phyloP scores from a whole-genome alignment of 2,113 vertebrate species.

The Pongo abelii region DNA sequence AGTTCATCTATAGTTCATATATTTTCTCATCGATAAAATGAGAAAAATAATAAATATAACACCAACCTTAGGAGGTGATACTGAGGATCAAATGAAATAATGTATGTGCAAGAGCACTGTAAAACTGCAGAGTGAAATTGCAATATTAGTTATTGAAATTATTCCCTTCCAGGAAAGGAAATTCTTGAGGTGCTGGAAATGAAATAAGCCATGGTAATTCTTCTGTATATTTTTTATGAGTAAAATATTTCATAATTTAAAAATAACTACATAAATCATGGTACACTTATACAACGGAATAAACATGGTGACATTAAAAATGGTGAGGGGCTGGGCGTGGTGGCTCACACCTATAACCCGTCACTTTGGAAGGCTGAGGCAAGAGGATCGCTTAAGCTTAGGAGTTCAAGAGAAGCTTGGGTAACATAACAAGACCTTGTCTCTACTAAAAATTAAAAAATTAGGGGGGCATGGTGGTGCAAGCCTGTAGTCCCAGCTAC shows the following conservation, averaged over 20 bases:
- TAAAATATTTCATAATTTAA: constrained; percentile 33
- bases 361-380: too few relatives aligned
- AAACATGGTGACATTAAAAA: constrained; percentile 30
- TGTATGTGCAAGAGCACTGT: neutral
- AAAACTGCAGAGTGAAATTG: neutral
- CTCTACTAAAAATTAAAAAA: too few relatives aligned
- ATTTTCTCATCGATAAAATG: neutral
- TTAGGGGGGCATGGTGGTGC: too few relatives aligned
- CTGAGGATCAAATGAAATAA: neutral
- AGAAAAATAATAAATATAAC: neutral
- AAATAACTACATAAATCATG: constrained; percentile 22
- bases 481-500: too few relatives aligned
- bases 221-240: neutral
- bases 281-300: neutral
- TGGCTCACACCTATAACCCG: too few relatives aligned
- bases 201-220: neutral
- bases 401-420: too few relatives aligned
- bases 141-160: neutral
- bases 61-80: neutral
- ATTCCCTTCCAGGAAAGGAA: neutral
- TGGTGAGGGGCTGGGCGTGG: too few relatives aligned
- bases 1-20: neutral
- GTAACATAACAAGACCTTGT: too few relatives aligned
- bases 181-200: neutral
- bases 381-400: too few relatives aligned